Conservation (phyloP, 2,797 vertebrate genomes). For the Eleutherodactylus coqui region DNA sequence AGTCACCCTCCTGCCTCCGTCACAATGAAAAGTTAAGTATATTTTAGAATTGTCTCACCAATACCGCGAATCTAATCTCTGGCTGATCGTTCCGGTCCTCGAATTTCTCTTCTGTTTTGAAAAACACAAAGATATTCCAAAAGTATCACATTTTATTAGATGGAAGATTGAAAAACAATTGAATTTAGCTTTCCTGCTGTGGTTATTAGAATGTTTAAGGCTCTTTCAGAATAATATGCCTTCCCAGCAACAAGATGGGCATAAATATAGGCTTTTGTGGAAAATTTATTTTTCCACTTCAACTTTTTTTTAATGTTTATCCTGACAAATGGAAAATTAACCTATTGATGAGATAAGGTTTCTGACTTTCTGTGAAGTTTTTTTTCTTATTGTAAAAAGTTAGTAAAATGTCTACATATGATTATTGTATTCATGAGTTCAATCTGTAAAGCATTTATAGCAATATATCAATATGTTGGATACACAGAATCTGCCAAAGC, state of each 20-base stretch:
- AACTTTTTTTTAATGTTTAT: slow-evolving; percentile 2
- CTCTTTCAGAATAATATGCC: slow-evolving; percentile 35
- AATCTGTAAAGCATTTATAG: too few relatives aligned
- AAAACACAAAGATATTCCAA: slow-evolving; percentile 35
- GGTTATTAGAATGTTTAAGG: slow-evolving; percentile 51
- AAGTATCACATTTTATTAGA: slow-evolving; percentile 57
- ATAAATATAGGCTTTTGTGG: slow-evolving; percentile 1
- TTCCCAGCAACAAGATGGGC: not conserved
- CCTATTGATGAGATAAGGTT: not conserved
- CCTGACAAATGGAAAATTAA: not conserved
- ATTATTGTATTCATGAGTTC: too few relatives aligned
- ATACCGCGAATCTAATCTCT: slow-evolving; percentile 39
- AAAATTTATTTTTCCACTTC: slow-evolving; percentile 16
- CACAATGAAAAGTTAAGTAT: slow-evolving; percentile 32
- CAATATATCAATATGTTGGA: too few relatives aligned
- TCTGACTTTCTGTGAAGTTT: not conserved
- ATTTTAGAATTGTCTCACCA: slow-evolving; percentile 30
- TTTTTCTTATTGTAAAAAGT: not conserved
- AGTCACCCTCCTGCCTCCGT: slow-evolving; percentile 2
- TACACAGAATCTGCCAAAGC: too few relatives aligned
- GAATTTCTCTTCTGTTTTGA: slow-evolving; percentile 13
- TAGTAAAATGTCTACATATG: too few relatives aligned
- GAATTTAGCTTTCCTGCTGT: slow-evolving; percentile 56
- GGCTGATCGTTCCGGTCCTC: not conserved
- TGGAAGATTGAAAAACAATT: slow-evolving; percentile 60